phyloP scores from a whole-genome alignment of 2,113 vertebrate species.

The Tragulus kanchil region DNA sequence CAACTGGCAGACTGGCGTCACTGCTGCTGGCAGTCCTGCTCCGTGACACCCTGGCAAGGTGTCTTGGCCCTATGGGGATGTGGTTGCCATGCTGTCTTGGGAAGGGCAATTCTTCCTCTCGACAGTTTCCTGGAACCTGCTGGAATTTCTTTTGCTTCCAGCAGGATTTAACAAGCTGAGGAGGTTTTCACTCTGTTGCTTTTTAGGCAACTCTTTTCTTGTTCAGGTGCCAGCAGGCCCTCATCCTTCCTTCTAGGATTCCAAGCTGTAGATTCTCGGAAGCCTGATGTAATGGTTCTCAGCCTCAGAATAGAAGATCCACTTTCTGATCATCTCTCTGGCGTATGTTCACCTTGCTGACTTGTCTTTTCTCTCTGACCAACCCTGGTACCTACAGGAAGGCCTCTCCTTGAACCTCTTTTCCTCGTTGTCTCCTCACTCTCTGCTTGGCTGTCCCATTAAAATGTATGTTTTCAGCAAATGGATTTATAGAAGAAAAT shows the following conservation, averaged over 20 bases:
- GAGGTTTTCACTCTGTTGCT: conserved; percentile 32
- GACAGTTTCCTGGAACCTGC: conserved; percentile 62
- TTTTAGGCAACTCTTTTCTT: conserved; percentile 59
- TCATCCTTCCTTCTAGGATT: conserved; percentile 69
- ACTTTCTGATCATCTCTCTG: neutral
- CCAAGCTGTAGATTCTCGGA: conserved; percentile 61
- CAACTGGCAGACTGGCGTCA: neutral
- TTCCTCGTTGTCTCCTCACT: neutral
- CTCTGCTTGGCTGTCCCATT: neutral
- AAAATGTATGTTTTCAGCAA: neutral
- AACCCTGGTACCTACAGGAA: neutral
- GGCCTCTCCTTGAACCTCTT: neutral
- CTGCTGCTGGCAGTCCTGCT: neutral
- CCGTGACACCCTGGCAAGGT: neutral
- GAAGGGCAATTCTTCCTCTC: conserved; percentile 11
- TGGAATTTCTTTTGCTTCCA: conserved; percentile 40
- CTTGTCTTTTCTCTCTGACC: neutral
- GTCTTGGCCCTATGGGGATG: neutral
- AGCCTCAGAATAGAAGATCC: conserved; percentile 36
- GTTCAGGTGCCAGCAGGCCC: conserved; percentile 56
- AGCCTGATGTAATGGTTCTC: conserved; percentile 61
- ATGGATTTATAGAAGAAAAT: neutral
- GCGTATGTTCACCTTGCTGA: neutral
- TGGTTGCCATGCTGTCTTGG: neutral
- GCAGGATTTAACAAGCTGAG: conserved; percentile 61